Evolutionary conservation across 1,140 invertebrate genomes (phyloP).

Genomic region (Drosophila pallidifrons): DNA sequence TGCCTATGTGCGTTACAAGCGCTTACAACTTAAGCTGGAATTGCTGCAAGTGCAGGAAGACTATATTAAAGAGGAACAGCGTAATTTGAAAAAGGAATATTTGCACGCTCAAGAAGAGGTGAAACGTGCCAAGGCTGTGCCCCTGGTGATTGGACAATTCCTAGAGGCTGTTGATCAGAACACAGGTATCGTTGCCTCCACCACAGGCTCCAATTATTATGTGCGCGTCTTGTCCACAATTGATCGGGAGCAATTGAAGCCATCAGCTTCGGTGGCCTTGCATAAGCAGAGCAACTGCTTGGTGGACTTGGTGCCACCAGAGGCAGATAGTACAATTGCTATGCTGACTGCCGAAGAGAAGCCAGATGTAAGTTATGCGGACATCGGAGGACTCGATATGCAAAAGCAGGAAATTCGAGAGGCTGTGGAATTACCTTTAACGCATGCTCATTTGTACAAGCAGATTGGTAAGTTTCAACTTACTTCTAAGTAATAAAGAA

Average conservation of each 20-base stretch:
- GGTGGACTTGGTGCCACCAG: slow-evolving; percentile 98
- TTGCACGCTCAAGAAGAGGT: slow-evolving; percentile 99
- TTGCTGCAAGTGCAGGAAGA: slow-evolving; percentile 93
- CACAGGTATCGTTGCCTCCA: slow-evolving; percentile 95
- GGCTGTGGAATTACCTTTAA: slow-evolving; percentile 98
- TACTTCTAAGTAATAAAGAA: no score
- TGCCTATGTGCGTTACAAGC: slow-evolving; percentile 96
- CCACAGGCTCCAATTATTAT: slow-evolving; percentile 97
- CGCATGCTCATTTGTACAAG: slow-evolving; percentile 99
- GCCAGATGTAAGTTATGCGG: slow-evolving; percentile 97
- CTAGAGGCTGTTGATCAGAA: slow-evolving; percentile 99
- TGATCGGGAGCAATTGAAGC: slow-evolving; percentile 96
- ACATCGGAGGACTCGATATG: slow-evolving; percentile 99
- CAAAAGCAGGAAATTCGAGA: slow-evolving; percentile 99
- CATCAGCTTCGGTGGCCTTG: slow-evolving; percentile 97
- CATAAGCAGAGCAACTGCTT: slow-evolving; percentile 99
- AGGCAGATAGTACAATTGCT: slow-evolving; percentile 98
- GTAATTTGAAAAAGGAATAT: slow-evolving; percentile 98
- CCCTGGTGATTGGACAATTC: slow-evolving; percentile 98
- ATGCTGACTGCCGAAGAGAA: slow-evolving; percentile 98
- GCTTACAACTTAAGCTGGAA: slow-evolving; percentile 61
- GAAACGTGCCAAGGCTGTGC: slow-evolving; percentile 98
- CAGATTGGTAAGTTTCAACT: slow-evolving; percentile 89
- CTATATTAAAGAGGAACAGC: slow-evolving; percentile 99
- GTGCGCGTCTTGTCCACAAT: slow-evolving; percentile 97